Evolutionary conservation across 2,888 invertebrate species (phyloP), one percentile per base, ranked within the genome.

Genomic region (Epistrophe grossulariae): DNA sequence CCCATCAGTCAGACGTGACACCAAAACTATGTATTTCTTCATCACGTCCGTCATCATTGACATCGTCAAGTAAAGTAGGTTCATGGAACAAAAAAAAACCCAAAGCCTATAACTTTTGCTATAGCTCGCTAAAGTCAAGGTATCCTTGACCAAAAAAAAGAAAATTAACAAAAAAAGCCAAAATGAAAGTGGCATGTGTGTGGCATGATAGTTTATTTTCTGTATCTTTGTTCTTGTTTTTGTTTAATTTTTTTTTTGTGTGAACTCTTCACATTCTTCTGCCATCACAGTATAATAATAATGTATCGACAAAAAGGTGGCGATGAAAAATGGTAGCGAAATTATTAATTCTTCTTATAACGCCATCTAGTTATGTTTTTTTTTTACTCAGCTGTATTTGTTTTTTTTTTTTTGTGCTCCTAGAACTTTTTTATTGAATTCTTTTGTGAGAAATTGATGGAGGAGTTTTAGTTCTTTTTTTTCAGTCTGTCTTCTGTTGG

Each of bases 1-100:
- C 78, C 85, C 73, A 74, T 78, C 78, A 74, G 62, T 85, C 78
- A 82, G 74, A 78, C 78, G 77, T 81, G 78, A 85, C 85, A 81
- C 48, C 24, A 19, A 78, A 85, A 82, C 74, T 82, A 82, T 62
- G 43, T 62, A 24, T 73, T 82, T 71, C 70, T 60, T 79, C 74
- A 79, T 82, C 82, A 85, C 74, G 38, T 78, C 43, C 62, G 48
- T 48, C 66, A 48, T 78, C 78, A 82, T 64, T 24, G 40, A 43
- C 28, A 66, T 72, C 66, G 68, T 70, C 40, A 70, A 55, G 17
- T 9, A 55, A 70, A 70, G 70, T 52, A 38, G 13, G 28, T 48
- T 13, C 50, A 43, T 15, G 13, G 19, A 35, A n/a, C 35, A 43
- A 19, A 59, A 59, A 57, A 62, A 66, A 66, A 43, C 70, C n/a